Base-by-base conservation (phyloP, 2,113 vertebrate species). In the Odocoileus hemionus region DNA sequence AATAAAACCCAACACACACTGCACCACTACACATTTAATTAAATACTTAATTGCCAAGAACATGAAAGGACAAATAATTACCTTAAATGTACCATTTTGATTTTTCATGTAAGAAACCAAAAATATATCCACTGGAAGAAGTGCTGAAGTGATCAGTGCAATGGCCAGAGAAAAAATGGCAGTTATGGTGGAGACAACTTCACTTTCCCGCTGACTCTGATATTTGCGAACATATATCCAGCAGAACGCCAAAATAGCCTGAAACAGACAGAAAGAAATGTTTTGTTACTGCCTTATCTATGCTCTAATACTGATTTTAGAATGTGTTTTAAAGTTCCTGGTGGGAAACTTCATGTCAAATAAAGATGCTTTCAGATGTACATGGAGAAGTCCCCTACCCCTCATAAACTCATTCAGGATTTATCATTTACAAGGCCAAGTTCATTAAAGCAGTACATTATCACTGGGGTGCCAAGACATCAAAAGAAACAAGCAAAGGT, bases 221-320 rank as follows among this genome's bases (percentile, higher is more conserved):
- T 99, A 99, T 98, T 99, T 99, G 52, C 99, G 99, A 86, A 99
- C 99, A 87, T 99, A 99, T 98, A 99, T 98, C 99, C 99, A 99
- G 97, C 99, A 99, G 98, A 99, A 99, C 52, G 98, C 99, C 43
- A 99, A 98, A 98, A 99, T 99, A 21, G 98, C 99, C 99, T 99
- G 95, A 94, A 99, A 99, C 0, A 97, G 9, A 10, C 45, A 89
- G 95, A 83, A 76, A 78, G 2, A 93, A 39, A 89, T 45, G 43
- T 23, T 36, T 61, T 50, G 14, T 97, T 80, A 93, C 16, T 84
- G 47, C 6, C 5, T 4, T 39, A 39, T 45, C 2, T 39, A 82
- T 33, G 64, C 17, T 78, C 78, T 86, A 92, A 92, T 54, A 78
- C 67, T 83, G 30, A 95, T 16, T 88, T 70, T 33, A 74, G 12